phyloP scores from a whole-genome alignment of 2,797 vertebrate species.

The Discoglossus pictus region DNA sequence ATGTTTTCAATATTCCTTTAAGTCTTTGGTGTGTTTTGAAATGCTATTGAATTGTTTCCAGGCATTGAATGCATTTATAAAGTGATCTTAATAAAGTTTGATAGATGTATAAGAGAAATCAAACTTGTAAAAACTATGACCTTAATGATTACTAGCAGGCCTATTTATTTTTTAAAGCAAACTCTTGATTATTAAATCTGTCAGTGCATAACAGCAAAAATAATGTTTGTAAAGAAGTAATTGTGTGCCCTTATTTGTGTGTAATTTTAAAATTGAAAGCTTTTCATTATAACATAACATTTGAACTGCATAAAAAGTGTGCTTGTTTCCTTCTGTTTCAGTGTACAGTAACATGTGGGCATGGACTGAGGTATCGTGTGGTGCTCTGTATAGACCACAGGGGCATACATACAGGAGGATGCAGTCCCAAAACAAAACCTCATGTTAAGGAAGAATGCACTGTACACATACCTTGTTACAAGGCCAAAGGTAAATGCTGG shows the following conservation, averaged over 20 bases:
- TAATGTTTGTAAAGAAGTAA: neutral
- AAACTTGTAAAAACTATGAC: neutral
- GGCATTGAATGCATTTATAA: neutral
- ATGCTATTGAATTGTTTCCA: slow-evolving; percentile 8
- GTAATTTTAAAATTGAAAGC: neutral
- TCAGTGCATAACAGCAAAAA: no score
- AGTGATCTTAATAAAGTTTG: neutral
- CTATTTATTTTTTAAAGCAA: neutral
- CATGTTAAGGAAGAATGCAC: slow-evolving; percentile 96
- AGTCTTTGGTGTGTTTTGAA: neutral
- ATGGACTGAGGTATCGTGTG: slow-evolving; percentile 93
- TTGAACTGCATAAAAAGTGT: neutral
- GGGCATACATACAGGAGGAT: slow-evolving; percentile 91
- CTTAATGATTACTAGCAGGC: neutral
- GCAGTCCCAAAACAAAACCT: slow-evolving; percentile 89
- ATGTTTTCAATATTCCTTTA: neutral
- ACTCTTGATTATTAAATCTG: no score
- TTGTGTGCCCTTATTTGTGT: no score
- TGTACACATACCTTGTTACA: slow-evolving; percentile 90
- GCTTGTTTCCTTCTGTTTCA: slow-evolving; percentile 55
- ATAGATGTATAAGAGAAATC: no score
- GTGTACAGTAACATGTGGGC: slow-evolving; percentile 96
- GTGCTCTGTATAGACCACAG: slow-evolving; percentile 94
- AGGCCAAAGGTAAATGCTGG: slow-evolving; percentile 79
- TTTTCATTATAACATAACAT: neutral